Conservation (phyloP, 2,797 vertebrate genomes). For the Falco peregrinus region DNA sequence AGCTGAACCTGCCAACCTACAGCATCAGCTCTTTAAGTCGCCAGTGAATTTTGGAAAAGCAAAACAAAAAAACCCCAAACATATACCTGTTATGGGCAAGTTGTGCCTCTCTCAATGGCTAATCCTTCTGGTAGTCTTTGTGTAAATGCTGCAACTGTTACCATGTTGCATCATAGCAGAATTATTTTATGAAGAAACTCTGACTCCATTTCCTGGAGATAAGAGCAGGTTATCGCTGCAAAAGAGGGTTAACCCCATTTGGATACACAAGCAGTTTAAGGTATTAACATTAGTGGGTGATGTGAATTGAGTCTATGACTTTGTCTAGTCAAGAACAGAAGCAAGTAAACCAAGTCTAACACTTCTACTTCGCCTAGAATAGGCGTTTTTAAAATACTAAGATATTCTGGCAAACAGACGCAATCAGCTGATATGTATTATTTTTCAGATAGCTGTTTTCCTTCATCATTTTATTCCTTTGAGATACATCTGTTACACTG, state of each 20-base stretch:
- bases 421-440: not conserved
- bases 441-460: not conserved
- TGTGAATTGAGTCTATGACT: not conserved
- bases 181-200: constrained; percentile 58
- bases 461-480: not conserved
- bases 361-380: not conserved
- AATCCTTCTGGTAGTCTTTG: not conserved
- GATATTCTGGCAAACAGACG: not conserved
- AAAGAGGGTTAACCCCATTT: not conserved
- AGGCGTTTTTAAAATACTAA: not conserved
- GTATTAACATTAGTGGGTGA: not conserved
- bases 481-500: not conserved
- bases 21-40: not conserved
- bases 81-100: not conserved
- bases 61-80: too few species aligned
- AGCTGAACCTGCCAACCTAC: not conserved
- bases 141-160: not conserved
- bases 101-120: not conserved
- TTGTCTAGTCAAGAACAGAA: not conserved
- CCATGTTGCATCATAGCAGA: not conserved
- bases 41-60: not conserved
- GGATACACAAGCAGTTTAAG: not conserved
- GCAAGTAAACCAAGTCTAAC: not conserved
- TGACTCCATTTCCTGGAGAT: constrained; percentile 54
- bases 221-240: constrained; percentile 17